Base-by-base conservation (phyloP, 2,113 vertebrate species). In the Herpetotheres cachinnans region DNA sequence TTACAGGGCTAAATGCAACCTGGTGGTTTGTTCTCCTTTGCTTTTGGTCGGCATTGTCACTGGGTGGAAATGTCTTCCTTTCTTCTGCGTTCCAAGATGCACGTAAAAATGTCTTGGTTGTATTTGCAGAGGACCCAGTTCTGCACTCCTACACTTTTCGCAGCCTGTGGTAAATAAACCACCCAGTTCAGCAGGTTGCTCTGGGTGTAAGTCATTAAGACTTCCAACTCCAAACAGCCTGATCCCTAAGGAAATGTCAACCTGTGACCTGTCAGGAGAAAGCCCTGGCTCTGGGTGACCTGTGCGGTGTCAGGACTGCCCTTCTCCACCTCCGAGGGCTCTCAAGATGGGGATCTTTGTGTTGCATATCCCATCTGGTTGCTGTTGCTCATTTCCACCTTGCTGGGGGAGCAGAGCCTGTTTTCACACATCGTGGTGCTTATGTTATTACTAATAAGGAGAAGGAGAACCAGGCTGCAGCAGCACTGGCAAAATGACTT, bases 1-100 rank as follows among this genome's bases (percentile, higher is more conserved):
- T 32, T 5, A 0, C 1, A 3, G 70, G 46, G 36, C 36, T 54
- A 13, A 58, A 54, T 16, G 2, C 27, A 69, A 0, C 42, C 38
- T 16, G 80, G 13, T 74, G 44, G 50, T 22, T 72, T 40, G 58
- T 77, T 59, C 9, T 49, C 15, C 30, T 81, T 38, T n/a, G 11
- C 71, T 29, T 6, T 58, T 9, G 44, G 38, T 18, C 1, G 10
- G 7, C 3, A 0, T 13, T 50, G 66, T 58, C 44, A 7, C 27
- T 9, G 55, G 22, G 11, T 7, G 6, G 18, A 20, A 52, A 15
- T 1, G 2, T 40, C 24, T 6, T 16, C 29, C 9, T 13, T 11
- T 30, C 19, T 36, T 26, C 29, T 14, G 12, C 76, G 63, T 76
- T 34, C 54, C n/a, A 11, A 36, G 62, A 32, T 7, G 22, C 3